Evolutionary conservation across 2,113 vertebrate genomes (phyloP).

Genomic region (Sinocyclocheilus rhinocerous): DNA sequence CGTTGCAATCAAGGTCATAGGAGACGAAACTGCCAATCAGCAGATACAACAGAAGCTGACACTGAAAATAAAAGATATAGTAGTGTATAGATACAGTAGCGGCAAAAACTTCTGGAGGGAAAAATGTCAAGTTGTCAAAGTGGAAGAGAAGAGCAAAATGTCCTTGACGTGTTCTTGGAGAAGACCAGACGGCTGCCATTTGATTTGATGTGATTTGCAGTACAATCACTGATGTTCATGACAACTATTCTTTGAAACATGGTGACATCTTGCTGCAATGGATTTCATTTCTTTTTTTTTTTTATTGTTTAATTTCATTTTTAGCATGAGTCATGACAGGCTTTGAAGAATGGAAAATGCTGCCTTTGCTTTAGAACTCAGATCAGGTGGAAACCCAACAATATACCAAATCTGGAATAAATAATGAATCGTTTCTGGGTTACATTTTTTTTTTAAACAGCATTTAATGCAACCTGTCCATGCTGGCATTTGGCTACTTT

Average conservation of each 20-base stretch:
- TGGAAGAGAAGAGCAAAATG: neutral
- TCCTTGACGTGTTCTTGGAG: neutral
- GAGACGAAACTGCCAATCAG: conserved; percentile 20
- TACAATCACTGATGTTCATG: neutral
- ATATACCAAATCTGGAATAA: neutral
- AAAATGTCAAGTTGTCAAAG: neutral
- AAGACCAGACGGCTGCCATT: neutral
- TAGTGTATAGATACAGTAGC: neutral
- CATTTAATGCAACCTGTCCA: neutral
- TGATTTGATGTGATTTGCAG: conserved; percentile 13
- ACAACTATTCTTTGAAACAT: conserved; percentile 7
- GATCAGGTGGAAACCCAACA: neutral
- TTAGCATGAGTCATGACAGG: neutral
- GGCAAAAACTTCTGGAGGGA: neutral
- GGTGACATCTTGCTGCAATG: neutral
- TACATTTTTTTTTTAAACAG: too few relatives aligned
- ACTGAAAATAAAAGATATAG: neutral
- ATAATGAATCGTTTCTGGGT: neutral
- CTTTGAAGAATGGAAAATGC: neutral
- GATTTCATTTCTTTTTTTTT: neutral
- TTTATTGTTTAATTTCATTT: conserved; percentile 14
- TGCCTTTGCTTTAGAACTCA: neutral
- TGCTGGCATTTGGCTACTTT: neutral
- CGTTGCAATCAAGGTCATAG: conserved; percentile 34
- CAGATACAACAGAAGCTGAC: conserved; percentile 16